These are phyloP conservation scores for Entomyzon cyanotis DNA, from an alignment of 2,113 vertebrate species.

Conservation along the genomic window DNA sequence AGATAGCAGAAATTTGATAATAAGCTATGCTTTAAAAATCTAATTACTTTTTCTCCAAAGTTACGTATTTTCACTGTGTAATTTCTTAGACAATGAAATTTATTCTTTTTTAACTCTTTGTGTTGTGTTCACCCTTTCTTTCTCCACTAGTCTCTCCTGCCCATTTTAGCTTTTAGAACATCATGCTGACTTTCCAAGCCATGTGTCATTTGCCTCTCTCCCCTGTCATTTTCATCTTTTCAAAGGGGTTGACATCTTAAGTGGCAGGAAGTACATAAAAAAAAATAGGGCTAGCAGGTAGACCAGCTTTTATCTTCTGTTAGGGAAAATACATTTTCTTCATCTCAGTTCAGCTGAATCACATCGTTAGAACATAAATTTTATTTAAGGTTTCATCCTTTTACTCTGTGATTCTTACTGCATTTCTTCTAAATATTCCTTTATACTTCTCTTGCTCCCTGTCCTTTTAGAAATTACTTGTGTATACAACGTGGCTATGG, in stretches of 20 bases:
- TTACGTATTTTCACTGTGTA: not conserved
- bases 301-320: not conserved
- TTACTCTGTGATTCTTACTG: not conserved
- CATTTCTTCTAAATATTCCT: not conserved
- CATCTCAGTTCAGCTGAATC: not conserved
- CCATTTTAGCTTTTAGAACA: not conserved
- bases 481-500: accelerated
- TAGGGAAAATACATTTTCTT: not conserved
- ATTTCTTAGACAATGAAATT: not conserved
- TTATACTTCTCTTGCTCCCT: not conserved
- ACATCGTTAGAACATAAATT: not conserved
- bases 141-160: not conserved
- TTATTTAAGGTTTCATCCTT: not conserved
- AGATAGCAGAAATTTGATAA: not conserved
- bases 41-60: not conserved
- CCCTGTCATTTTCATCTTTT: not conserved
- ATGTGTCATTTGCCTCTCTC: not conserved
- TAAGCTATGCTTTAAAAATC: not conserved
- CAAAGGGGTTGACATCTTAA: not conserved
- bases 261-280: not conserved
- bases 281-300: not conserved
- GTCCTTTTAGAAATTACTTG: not conserved
- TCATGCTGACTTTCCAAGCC: not conserved
- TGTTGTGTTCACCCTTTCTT: not conserved
- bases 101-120: not conserved